Conservation (phyloP, 1,140 invertebrate genomes). For the Drosophila fuyamai region DNA sequence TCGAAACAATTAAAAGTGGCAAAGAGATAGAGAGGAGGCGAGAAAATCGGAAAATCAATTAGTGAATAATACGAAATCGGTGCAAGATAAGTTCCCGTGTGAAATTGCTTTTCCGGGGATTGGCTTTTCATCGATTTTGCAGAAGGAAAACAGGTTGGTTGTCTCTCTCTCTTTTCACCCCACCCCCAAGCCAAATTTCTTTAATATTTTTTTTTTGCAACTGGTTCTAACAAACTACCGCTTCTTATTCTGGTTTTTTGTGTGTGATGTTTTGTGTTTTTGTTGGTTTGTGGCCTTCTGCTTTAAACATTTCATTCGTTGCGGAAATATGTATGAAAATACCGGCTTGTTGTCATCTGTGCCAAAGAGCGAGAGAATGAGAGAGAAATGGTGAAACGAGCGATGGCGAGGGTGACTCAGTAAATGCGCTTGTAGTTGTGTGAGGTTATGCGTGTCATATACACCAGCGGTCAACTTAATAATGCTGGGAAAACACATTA, state of each 20-base stretch:
- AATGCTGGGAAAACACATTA: not conserved
- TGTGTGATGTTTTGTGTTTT: slow-evolving; percentile 31
- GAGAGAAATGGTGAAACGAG: slow-evolving; percentile 8
- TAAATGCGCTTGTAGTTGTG: slow-evolving; percentile 75
- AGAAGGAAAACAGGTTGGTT: slow-evolving; percentile 73
- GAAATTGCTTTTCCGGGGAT: slow-evolving; percentile 42
- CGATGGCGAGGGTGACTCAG: slow-evolving; percentile 59
- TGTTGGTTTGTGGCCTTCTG: slow-evolving; percentile 52
- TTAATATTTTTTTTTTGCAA: slow-evolving; percentile 55
- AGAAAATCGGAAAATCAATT: slow-evolving; percentile 41
- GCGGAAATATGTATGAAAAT: slow-evolving; percentile 67
- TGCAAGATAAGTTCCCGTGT: slow-evolving; percentile 26
- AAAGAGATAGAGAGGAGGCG: slow-evolving; percentile 3
- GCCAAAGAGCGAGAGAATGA: slow-evolving; percentile 24
- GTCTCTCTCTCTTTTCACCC: slow-evolving; percentile 8
- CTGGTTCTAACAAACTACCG: slow-evolving; percentile 57
- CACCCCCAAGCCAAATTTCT: slow-evolving; percentile 1
- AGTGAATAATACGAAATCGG: slow-evolving; percentile 38
- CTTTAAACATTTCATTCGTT: slow-evolving; percentile 65
- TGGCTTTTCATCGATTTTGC: slow-evolving; percentile 78
- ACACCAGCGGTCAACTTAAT: slow-evolving; percentile 1
- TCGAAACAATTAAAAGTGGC: slow-evolving; percentile 31
- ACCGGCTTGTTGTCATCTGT: slow-evolving; percentile 77
- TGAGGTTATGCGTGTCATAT: slow-evolving; percentile 67
- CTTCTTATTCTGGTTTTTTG: slow-evolving; percentile 33